Evolutionary conservation across 2,113 vertebrate genomes (phyloP).

Genomic region (Elachura formosa): DNA sequence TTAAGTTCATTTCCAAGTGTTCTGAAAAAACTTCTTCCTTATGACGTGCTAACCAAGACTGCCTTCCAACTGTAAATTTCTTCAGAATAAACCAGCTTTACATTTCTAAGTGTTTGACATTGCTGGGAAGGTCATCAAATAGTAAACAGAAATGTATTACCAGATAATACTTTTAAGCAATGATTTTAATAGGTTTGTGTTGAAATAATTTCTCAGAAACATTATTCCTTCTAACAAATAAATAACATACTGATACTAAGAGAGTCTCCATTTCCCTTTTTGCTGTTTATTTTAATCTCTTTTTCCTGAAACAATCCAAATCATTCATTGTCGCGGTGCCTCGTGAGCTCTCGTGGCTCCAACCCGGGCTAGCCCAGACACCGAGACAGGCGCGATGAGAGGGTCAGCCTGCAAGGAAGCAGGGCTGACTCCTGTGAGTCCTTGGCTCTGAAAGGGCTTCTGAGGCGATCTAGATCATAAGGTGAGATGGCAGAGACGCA

Average conservation of each 20-base stretch:
- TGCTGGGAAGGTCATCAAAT: not conserved
- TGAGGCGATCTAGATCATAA: no score
- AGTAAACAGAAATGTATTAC: not conserved
- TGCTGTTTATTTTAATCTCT: accelerated
- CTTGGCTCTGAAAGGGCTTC: no score
- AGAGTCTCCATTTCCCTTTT: not conserved
- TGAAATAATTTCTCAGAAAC: not conserved
- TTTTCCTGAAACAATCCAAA: not conserved
- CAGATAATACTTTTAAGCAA: not conserved
- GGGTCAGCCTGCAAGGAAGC: no score
- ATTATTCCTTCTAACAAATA: not conserved
- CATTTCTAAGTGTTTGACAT: not conserved
- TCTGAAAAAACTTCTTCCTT: not conserved
- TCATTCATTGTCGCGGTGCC: no score
- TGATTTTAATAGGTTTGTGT: not conserved
- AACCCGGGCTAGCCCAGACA: no score
- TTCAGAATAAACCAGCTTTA: not conserved
- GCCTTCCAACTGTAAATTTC: not conserved
- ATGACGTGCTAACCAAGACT: not conserved
- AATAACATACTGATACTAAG: not conserved
- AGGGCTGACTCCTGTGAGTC: no score
- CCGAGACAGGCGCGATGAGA: no score
- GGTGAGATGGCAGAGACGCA: no score
- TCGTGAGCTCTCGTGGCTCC: no score
- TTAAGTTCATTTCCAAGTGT: not conserved